Percentiles rank a stretch among this genome's conserved stretches.
Conservation (phyloP, 2,113 vertebrate genomes). For the Pyrgilauda ruficollis region DNA sequence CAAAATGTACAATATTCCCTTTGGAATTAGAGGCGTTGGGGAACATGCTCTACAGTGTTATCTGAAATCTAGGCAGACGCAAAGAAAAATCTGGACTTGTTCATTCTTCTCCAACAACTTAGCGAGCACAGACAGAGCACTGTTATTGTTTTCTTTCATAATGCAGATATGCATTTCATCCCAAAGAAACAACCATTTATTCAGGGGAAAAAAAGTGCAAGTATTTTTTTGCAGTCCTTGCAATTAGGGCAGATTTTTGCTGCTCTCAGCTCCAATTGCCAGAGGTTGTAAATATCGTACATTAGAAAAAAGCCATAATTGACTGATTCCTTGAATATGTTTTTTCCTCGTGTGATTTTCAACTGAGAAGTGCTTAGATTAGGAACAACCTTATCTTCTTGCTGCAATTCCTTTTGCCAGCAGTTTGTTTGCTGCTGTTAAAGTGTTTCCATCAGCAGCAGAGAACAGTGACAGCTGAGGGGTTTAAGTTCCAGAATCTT, state of each 20-base stretch:
- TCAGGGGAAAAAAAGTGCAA: neutral
- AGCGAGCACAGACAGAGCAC: neutral
- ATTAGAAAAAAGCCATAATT: conserved; percentile 6
- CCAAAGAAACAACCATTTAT: neutral
- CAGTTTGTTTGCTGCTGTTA: neutral
- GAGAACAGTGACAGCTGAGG: neutral
- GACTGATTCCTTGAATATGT: neutral
- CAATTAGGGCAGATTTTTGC: conserved; percentile 37
- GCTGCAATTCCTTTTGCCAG: neutral
- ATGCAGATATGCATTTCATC: neutral
- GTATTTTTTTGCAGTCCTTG: conserved; percentile 12
- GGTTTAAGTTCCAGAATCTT: neutral
- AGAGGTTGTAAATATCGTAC: neutral
- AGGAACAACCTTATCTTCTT: conserved; percentile 26
- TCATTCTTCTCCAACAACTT: neutral
- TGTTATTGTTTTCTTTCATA: neutral
- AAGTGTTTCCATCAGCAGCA: neutral
- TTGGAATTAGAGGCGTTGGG: neutral
- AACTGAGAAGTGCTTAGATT: neutral
- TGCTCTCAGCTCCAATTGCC: conserved; percentile 18
- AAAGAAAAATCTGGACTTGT: neutral
- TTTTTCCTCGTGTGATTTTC: neutral
- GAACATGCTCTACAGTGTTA: neutral
- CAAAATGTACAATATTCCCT: neutral
- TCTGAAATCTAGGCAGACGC: neutral